These are phyloP conservation scores for Acridotheres tristis DNA, from an alignment of 2,797 vertebrate genomes.

Conservation along the genomic window DNA sequence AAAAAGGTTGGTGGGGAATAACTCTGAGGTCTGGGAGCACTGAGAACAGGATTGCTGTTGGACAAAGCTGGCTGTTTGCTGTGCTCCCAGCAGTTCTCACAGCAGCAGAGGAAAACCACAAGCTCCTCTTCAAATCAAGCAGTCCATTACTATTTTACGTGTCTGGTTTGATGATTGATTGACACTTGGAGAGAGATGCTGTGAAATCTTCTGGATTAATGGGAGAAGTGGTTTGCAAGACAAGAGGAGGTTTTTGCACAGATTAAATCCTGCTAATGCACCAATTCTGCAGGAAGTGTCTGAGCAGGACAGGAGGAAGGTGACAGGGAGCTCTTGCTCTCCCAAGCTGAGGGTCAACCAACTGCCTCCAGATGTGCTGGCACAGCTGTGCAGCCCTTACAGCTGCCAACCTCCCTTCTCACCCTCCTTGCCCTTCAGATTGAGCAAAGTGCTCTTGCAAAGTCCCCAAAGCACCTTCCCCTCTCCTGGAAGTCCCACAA, in stretches of 20 bases:
- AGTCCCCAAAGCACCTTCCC: background rate
- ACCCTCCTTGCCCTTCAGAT: background rate
- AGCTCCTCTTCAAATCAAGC: background rate
- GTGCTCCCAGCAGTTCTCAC: background rate
- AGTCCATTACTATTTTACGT: accelerated
- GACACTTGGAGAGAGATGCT: background rate
- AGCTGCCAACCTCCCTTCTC: background rate
- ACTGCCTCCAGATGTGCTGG: background rate
- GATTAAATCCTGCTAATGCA: background rate
- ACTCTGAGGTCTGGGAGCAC: background rate
- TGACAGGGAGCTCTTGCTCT: background rate
- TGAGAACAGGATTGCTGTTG: background rate
- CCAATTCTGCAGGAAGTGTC: background rate
- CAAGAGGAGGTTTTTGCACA: background rate
- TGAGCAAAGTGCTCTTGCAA: background rate
- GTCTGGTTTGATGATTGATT: background rate
- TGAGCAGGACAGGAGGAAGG: background rate
- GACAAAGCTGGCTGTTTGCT: background rate
- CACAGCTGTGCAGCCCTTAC: background rate
- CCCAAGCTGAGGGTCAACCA: accelerated
- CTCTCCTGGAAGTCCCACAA: background rate
- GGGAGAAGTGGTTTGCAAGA: background rate
- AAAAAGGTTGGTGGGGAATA: background rate
- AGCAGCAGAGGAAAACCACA: background rate
- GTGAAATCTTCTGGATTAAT: background rate